phyloP scores from a whole-genome alignment of 1,140 invertebrate genomes.

The Drosophila kanapiae region DNA sequence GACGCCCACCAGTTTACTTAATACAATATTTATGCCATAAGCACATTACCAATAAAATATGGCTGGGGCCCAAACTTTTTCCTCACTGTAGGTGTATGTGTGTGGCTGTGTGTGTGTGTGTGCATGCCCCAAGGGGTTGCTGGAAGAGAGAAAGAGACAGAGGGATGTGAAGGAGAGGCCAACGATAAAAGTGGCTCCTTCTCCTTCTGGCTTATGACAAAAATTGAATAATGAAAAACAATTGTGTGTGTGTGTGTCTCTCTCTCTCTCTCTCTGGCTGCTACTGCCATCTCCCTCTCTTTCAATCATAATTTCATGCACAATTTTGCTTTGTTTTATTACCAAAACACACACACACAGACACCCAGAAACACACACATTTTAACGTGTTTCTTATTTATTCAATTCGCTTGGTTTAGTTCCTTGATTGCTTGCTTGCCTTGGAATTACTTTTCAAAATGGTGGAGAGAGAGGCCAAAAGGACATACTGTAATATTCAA shows the following conservation, averaged over 20 bases:
- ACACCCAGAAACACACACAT: conserved; percentile 8
- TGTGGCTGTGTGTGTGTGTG: not conserved
- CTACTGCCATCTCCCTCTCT: conserved; percentile 20
- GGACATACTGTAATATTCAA: conserved; percentile 4
- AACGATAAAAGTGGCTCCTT: conserved; percentile 49
- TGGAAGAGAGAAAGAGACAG: conserved; percentile 18
- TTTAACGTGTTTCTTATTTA: conserved; percentile 75
- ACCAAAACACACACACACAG: conserved; percentile 13
- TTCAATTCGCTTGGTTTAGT: conserved; percentile 82
- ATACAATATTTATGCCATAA: conserved; percentile 85
- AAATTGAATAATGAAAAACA: conserved; percentile 84
- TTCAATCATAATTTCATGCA: conserved; percentile 79
- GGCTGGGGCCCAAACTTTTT: conserved; percentile 74
- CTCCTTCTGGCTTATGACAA: conserved; percentile 63
- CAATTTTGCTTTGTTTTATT: conserved; percentile 81
- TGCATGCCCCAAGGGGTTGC: conserved; percentile 33
- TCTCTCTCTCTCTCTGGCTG: conserved; percentile 27
- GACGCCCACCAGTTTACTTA: conserved; percentile 84
- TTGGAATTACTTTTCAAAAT: conserved; percentile 24
- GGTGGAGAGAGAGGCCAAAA: not conserved
- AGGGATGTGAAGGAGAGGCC: conserved; percentile 18
- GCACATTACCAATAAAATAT: conserved; percentile 85
- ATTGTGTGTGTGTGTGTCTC: conserved; percentile 71
- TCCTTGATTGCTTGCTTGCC: conserved; percentile 72
- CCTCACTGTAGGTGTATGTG: conserved; percentile 24